Base-by-base conservation (phyloP, 2,888 invertebrate species). In the Baccha elongata region DNA sequence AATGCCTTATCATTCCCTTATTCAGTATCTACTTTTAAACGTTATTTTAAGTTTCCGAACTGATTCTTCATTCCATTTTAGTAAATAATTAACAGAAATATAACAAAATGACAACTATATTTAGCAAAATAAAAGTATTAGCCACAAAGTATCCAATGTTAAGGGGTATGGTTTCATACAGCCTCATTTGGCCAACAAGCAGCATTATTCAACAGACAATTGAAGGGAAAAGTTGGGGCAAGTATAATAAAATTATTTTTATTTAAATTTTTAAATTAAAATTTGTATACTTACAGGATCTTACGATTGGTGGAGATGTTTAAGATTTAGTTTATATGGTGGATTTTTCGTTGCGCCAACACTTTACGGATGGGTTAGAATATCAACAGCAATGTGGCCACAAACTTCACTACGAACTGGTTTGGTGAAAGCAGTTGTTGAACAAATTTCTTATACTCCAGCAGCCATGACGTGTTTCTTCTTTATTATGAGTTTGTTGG, bases 321-420 rank as follows among this genome's bases (percentile, higher is more conserved):
- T 94, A 37, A 92, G 96, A 79, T 97, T 94, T 91, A 94, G 95
- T 87, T 87, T 96, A 58, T 96, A 95, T 89, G 96, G 96, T n/a
- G 94, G 95, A 7, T 92, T 95, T 53, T 96, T 95, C 89, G 95
- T 95, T 17, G 96, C 96, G 0, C 96, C 96, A 11, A 95, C 95
- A 4, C 90, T 96, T 0, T 96, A 95, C 87, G 93, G 93, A 69
- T 96, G 96, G 96, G 91, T 97, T 52, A 94, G 93, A 88, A 89
- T 96, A 60, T 94, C 96, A n/a, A 93, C 93, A 86, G 92, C 92
- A 62, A 91, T 96, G 89, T 96, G 96, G 94, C 96, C 96, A 19
- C 93, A 93, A 55, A 93, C 92, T 80, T 93, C 93, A 73, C 87
- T 96, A 42, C 92, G 92, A 88, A 93, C 94, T 81, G 95, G 95